Conservation (phyloP, 2,888 invertebrate species). For the Ochropacha duplaris region DNA sequence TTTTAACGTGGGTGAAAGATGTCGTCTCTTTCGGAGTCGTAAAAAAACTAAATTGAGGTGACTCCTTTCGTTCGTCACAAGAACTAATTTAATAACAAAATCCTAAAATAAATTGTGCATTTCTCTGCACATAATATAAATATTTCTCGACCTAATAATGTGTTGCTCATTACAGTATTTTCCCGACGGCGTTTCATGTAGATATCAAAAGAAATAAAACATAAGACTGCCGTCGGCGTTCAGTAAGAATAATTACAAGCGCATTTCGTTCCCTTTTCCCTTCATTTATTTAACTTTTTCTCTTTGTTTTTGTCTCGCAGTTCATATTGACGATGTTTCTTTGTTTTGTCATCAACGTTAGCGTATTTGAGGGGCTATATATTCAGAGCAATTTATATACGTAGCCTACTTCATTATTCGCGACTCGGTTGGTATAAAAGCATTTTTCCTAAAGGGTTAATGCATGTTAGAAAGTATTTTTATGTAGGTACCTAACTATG, state of each 20-base stretch:
- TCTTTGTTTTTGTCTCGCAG: constrained; percentile 21
- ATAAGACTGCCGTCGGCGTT: constrained; percentile 45
- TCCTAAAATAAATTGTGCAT: neutral
- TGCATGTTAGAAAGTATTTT: neutral
- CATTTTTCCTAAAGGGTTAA: neutral
- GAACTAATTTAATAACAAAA: neutral
- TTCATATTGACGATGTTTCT: constrained; percentile 19
- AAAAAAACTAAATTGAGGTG: neutral
- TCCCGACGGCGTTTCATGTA: neutral
- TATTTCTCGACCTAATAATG: neutral
- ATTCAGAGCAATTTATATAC: constrained; percentile 16
- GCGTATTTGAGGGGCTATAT: constrained; percentile 22
- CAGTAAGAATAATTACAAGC: constrained; percentile 32
- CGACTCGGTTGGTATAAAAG: neutral
- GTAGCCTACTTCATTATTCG: neutral
- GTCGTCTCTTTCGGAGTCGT: too few species aligned
- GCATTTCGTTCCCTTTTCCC: constrained; percentile 29
- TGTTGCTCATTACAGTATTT: neutral
- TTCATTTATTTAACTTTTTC: constrained; percentile 25
- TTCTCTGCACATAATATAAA: neutral
- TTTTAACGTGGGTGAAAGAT: too few species aligned
- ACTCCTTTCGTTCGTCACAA: neutral
- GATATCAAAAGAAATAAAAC: neutral
- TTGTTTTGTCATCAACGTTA: constrained; percentile 34
- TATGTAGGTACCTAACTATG: neutral